phyloP scores from a whole-genome alignment of 2,888 invertebrate species.

The Patella caerulea region DNA sequence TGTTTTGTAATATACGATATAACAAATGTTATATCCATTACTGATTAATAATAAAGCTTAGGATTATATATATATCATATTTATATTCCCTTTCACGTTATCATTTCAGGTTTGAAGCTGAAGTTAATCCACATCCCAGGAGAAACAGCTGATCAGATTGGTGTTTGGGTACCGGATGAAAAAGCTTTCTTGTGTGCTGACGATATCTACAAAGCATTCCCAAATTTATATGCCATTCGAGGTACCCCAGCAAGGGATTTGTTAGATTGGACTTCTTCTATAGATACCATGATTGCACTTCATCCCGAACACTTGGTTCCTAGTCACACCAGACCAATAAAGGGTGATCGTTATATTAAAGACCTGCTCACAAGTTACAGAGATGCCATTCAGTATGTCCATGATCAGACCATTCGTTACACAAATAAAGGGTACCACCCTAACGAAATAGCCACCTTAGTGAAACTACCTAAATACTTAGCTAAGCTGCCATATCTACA shows the following conservation, averaged over 20 bases:
- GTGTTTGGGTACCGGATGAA: conserved; percentile 58
- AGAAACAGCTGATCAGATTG: conserved; percentile 65
- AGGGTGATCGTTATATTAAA: conserved; percentile 43
- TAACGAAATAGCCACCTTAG: conserved; percentile 55
- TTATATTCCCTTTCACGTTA: background rate
- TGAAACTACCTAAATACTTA: conserved; percentile 53
- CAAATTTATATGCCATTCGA: conserved; percentile 65
- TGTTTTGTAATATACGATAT: too few species aligned
- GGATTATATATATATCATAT: too few species aligned
- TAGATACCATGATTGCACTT: conserved; percentile 58
- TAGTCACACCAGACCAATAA: conserved; percentile 58
- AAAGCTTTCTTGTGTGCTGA: conserved; percentile 60
- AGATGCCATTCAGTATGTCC: conserved; percentile 62
- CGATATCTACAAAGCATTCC: conserved; percentile 62
- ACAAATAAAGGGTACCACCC: conserved; percentile 63
- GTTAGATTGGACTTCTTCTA: conserved; percentile 55
- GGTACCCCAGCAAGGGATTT: conserved; percentile 56
- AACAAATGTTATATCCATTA: too few species aligned
- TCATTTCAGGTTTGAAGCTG: conserved; percentile 52
- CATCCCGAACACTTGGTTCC: conserved; percentile 58
- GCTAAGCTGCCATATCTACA: conserved; percentile 51
- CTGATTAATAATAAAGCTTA: too few species aligned
- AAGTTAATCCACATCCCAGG: conserved; percentile 65
- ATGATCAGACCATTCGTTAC: conserved; percentile 62
- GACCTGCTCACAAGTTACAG: conserved; percentile 49